phyloP scores from a whole-genome alignment of 2,888 invertebrate species.

The Ferdinandea cuprea region DNA sequence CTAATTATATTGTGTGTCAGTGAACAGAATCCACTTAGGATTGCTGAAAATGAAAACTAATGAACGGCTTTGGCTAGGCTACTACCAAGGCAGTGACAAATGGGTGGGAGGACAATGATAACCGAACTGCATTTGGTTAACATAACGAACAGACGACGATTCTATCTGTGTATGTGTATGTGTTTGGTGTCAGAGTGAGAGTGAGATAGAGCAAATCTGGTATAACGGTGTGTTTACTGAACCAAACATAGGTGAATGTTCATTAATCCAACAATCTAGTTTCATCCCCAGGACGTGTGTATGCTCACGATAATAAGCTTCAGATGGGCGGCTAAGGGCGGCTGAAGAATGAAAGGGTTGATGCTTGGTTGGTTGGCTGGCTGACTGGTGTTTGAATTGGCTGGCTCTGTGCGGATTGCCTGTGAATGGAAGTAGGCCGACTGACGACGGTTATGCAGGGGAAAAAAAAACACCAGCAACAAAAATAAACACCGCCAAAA shows the following conservation, averaged over 20 bases:
- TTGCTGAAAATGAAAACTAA: slow-evolving; percentile 69
- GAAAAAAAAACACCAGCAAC: slow-evolving; percentile 18
- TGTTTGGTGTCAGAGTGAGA: too few relatives aligned
- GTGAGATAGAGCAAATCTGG: slow-evolving; percentile 9
- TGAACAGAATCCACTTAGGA: slow-evolving; percentile 57
- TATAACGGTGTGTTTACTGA: slow-evolving; percentile 23
- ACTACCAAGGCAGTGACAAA: too few relatives aligned
- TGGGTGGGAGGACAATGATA: slow-evolving; percentile 3
- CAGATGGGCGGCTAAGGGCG: neutral
- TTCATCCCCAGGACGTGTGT: slow-evolving; percentile 69
- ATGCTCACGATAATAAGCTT: slow-evolving; percentile 72
- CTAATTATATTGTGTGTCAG: slow-evolving; percentile 43
- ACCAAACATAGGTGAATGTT: slow-evolving; percentile 46
- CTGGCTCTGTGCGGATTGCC: slow-evolving; percentile 46
- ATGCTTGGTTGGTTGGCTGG: neutral
- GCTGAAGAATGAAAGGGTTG: neutral
- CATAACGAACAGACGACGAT: slow-evolving; percentile 37
- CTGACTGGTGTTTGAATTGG: slow-evolving; percentile 48
- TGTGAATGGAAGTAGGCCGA: slow-evolving; percentile 55
- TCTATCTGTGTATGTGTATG: too few relatives aligned
- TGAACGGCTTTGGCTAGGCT: slow-evolving; percentile 35
- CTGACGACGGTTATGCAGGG: slow-evolving; percentile 43
- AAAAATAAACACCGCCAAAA: slow-evolving; percentile 38
- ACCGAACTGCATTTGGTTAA: slow-evolving; percentile 21
- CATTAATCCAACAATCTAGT: slow-evolving; percentile 70